A percentile compares a stretch with the other conserved stretches of the same genome.
These are phyloP conservation scores for Fistularia tabacaria DNA, from an alignment of 2,797 vertebrate genomes.

Conservation along the genomic window DNA sequence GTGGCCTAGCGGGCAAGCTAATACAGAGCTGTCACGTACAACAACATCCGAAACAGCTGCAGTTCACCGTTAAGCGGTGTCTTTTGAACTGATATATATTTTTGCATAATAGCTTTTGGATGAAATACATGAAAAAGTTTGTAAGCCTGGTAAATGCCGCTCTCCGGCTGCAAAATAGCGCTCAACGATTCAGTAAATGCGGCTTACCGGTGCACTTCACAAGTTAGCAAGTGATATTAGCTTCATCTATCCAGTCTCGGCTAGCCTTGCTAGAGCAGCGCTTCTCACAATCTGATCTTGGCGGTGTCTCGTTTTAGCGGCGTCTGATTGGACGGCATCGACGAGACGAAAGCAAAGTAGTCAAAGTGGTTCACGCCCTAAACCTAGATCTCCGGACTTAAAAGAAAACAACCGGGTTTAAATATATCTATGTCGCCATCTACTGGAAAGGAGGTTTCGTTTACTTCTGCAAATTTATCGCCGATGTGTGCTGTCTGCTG, in stretches of 20 bases:
- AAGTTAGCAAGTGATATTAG: slow-evolving; percentile 57
- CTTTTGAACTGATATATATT: neutral
- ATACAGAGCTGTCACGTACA: slow-evolving; percentile 59
- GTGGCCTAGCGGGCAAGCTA: slow-evolving; percentile 44
- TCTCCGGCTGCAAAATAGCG: neutral
- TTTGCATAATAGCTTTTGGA: neutral
- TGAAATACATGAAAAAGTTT: neutral
- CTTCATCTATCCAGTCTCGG: slow-evolving; percentile 33
- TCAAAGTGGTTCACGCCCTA: slow-evolving; percentile 40
- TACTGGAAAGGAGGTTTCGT: slow-evolving; percentile 36
- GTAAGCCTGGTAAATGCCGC: neutral
- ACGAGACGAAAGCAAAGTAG: slow-evolving; percentile 54
- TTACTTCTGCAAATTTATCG: neutral
- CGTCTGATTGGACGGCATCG: slow-evolving; percentile 64
- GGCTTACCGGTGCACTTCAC: slow-evolving; percentile 65
- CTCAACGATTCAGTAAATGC: slow-evolving; percentile 11
- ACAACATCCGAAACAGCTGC: slow-evolving; percentile 26
- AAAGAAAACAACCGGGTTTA: slow-evolving; percentile 4
- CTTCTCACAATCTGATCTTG: slow-evolving; percentile 80
- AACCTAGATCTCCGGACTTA: slow-evolving; percentile 15
- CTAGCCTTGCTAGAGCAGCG: slow-evolving; percentile 62
- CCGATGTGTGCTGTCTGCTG: neutral
- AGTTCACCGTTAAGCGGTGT: slow-evolving; percentile 4
- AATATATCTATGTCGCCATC: slow-evolving; percentile 26
- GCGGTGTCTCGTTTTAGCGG: slow-evolving; percentile 71